These are phyloP conservation scores for Delia radicum DNA, from an alignment of 1,140 invertebrate species.

Conservation along the genomic window DNA sequence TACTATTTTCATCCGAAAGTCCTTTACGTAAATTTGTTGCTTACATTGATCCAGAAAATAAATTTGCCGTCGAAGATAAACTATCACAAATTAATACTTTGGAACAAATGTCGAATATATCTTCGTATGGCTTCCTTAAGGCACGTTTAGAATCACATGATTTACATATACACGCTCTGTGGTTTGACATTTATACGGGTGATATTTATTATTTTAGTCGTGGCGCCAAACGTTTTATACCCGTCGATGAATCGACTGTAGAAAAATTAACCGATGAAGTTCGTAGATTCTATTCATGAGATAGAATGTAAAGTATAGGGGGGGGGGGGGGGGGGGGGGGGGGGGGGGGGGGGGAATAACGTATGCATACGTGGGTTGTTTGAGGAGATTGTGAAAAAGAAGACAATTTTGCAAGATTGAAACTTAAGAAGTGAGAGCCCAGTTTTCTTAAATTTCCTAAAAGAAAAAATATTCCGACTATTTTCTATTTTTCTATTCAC, in stretches of 20 bases:
- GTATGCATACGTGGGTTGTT: too few species aligned
- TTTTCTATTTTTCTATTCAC: too few species aligned
- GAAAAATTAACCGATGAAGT: constrained; percentile 75
- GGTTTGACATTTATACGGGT: constrained; percentile 97
- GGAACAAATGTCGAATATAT: constrained; percentile 91
- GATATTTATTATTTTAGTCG: constrained; percentile 93
- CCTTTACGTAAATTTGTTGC: constrained; percentile 85
- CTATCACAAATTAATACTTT: constrained; percentile 93
- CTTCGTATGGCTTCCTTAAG: constrained; percentile 90
- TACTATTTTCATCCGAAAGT: constrained; percentile 84
- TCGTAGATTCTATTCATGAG: constrained; percentile 76
- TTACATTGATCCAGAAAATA: constrained; percentile 91
- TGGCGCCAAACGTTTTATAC: constrained; percentile 74
- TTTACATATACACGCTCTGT: constrained; percentile 88
- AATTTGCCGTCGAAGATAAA: constrained; percentile 87
- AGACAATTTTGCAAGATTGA: too few species aligned
- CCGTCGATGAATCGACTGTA: constrained; percentile 79
- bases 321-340: too few species aligned
- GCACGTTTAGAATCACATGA: constrained; percentile 77
- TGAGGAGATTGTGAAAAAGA: too few species aligned
- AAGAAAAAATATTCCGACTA: too few species aligned
- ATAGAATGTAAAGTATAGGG: too few species aligned
- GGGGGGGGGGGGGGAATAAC: too few species aligned
- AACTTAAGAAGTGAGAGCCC: too few species aligned
- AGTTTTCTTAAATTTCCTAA: too few species aligned